phyloP scores from a whole-genome alignment of 2,113 vertebrate genomes.

The Crypturellus undulatus region DNA sequence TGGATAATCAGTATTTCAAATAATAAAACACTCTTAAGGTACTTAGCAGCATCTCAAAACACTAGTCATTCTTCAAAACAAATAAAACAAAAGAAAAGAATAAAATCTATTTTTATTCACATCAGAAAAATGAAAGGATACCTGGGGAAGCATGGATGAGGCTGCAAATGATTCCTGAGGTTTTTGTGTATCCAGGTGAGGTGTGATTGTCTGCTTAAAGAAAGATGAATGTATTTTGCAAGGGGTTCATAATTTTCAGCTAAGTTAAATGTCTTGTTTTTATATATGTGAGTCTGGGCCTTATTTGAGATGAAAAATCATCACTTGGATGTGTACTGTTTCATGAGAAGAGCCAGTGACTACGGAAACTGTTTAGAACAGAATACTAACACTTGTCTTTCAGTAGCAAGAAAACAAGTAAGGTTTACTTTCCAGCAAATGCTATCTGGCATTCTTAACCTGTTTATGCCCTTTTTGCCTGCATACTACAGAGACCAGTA shows the following conservation, averaged over 20 bases:
- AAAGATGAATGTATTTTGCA: not conserved
- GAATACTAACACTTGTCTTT: not conserved
- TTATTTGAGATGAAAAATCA: not conserved
- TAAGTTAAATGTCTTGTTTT: not conserved
- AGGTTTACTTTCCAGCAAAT: conserved; percentile 16
- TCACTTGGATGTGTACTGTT: not conserved
- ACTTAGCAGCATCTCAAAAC: not conserved
- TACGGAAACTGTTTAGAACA: not conserved
- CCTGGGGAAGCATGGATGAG: conserved; percentile 27
- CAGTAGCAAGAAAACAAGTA: not conserved
- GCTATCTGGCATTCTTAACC: not conserved
- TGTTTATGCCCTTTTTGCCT: conserved; percentile 29
- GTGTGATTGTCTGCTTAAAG: not conserved
- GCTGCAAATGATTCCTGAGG: not conserved
- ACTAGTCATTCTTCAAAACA: not conserved
- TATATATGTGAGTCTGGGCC: not conserved
- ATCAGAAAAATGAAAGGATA: not conserved
- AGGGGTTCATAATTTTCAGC: not conserved
- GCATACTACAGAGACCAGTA: not conserved
- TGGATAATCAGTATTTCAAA: conserved; percentile 26
- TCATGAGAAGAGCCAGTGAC: not conserved
- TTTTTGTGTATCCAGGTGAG: not conserved
- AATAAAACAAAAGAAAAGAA: not conserved
- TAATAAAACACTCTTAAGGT: not conserved
- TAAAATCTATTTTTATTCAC: not conserved